Conservation (phyloP, 2,888 invertebrate species). For the Chrysotoxum bicinctum region DNA sequence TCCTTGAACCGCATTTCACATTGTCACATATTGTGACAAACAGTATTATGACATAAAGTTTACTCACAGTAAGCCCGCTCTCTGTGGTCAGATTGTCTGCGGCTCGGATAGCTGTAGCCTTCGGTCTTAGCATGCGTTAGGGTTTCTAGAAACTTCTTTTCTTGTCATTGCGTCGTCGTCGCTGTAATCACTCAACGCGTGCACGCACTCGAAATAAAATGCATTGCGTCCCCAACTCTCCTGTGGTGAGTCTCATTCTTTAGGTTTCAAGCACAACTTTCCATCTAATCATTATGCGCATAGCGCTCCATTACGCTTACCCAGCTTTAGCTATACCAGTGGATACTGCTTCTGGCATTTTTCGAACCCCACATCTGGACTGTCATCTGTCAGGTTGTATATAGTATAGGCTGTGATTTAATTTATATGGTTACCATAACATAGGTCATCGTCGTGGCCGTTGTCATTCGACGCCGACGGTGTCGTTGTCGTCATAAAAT, state of each 20-base stretch:
- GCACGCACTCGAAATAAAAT: conserved; percentile 55
- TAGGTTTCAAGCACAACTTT: conserved; percentile 42
- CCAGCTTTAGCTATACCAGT: background rate
- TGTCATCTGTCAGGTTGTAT: conserved; percentile 30
- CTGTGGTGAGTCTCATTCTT: background rate
- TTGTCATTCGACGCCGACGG: background rate
- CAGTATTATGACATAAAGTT: conserved; percentile 54
- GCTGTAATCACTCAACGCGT: conserved; percentile 39
- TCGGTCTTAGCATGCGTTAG: background rate
- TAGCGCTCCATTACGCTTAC: conserved; percentile 20
- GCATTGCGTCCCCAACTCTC: conserved; percentile 34
- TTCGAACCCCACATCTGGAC: conserved; percentile 16
- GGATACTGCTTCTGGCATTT: conserved; percentile 11
- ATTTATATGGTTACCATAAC: conserved; percentile 45
- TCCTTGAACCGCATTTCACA: conserved; percentile 61
- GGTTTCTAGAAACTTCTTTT: conserved; percentile 45
- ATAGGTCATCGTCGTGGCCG: conserved; percentile 34
- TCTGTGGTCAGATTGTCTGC: conserved; percentile 55
- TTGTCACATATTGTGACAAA: conserved; percentile 41
- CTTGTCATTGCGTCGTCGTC: background rate
- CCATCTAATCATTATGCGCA: conserved; percentile 49
- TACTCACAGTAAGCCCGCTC: conserved; percentile 30
- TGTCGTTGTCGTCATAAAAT: conserved; percentile 34
- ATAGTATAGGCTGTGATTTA: conserved; percentile 43
- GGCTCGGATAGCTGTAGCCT: conserved; percentile 23